These are phyloP conservation scores for Sminthurides aquaticus DNA, from an alignment of 2,888 invertebrate species.

Conservation along the genomic window DNA sequence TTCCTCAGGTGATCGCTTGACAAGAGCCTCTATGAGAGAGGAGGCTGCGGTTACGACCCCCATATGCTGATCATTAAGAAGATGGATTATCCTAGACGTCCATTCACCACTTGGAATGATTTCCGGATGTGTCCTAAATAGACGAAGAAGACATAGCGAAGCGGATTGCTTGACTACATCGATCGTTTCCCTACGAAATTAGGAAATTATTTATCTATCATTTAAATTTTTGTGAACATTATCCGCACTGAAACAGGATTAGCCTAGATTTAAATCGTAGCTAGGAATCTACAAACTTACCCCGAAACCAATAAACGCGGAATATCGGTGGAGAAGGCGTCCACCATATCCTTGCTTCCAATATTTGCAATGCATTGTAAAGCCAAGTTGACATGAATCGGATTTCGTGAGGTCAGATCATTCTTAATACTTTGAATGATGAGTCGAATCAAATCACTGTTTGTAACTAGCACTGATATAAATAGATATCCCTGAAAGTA, in stretches of 20 bases:
- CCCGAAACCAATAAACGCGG: slow-evolving; percentile 97
- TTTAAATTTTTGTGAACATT: too few species aligned
- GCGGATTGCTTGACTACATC: slow-evolving; percentile 99
- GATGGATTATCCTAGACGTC: slow-evolving; percentile 96
- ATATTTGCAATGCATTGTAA: slow-evolving; percentile 99
- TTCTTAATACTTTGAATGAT: slow-evolving; percentile 99
- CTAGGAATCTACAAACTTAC: slow-evolving; percentile 50
- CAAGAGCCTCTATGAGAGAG: slow-evolving; percentile 93
- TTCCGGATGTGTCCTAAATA: slow-evolving; percentile 91
- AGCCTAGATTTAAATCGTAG: too few species aligned
- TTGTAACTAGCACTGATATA: slow-evolving; percentile 97
- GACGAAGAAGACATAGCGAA: slow-evolving; percentile 85
- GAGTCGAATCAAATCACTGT: slow-evolving; percentile 96
- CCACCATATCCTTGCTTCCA: slow-evolving; percentile 99
- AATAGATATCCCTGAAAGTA: slow-evolving; percentile 86
- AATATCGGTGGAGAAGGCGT: slow-evolving; percentile 92
- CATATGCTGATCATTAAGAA: slow-evolving; percentile 97
- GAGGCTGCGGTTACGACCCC: slow-evolving; percentile 99
- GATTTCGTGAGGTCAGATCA: slow-evolving; percentile 91
- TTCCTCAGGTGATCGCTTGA: slow-evolving; percentile 97
- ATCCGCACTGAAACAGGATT: too few species aligned
- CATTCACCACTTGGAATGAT: slow-evolving; percentile 96
- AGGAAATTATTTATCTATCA: too few species aligned
- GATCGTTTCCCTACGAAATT: slow-evolving; percentile 87
- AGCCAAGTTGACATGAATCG: slow-evolving; percentile 96